phyloP scores from a whole-genome alignment of 2,113 vertebrate species.

The Eolophus roseicapilla region DNA sequence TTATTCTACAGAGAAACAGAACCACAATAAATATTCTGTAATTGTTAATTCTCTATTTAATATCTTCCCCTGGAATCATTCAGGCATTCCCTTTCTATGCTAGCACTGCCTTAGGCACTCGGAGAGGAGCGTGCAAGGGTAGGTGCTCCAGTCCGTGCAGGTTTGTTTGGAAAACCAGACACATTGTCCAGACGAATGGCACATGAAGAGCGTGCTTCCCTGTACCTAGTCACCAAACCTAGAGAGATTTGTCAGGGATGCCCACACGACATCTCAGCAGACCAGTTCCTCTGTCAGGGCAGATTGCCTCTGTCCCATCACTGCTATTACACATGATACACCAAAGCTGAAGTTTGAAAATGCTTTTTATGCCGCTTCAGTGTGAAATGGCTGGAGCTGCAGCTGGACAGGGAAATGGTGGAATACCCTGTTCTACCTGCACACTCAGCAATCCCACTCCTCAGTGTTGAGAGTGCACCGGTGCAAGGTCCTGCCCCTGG shows the following conservation, averaged over 20 bases:
- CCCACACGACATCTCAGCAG: background rate
- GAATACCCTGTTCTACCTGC: background rate
- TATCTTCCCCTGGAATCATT: rapidly evolving
- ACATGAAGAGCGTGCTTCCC: rapidly evolving
- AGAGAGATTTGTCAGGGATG: background rate
- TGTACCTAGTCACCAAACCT: rapidly evolving
- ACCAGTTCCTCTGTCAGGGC: background rate
- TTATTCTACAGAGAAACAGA: background rate
- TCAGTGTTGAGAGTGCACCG: background rate
- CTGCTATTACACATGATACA: rapidly evolving
- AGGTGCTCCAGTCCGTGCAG: background rate
- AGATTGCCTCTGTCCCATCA: no score
- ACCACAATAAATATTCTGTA: background rate
- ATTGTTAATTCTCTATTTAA: background rate
- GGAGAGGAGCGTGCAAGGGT: no score
- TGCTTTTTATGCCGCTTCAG: background rate
- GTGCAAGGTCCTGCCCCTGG: background rate
- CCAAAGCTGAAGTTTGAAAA: background rate
- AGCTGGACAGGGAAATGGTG: background rate
- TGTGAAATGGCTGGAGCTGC: background rate
- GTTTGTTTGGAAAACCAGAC: background rate
- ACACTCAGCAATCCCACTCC: background rate
- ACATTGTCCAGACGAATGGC: rapidly evolving
- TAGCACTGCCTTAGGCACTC: background rate
- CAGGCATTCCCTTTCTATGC: background rate